Percentiles rank a stretch among this genome's conserved stretches.
phyloP scores from a whole-genome alignment of 2,113 vertebrate species.

The Tachysurus fulvidraco region DNA sequence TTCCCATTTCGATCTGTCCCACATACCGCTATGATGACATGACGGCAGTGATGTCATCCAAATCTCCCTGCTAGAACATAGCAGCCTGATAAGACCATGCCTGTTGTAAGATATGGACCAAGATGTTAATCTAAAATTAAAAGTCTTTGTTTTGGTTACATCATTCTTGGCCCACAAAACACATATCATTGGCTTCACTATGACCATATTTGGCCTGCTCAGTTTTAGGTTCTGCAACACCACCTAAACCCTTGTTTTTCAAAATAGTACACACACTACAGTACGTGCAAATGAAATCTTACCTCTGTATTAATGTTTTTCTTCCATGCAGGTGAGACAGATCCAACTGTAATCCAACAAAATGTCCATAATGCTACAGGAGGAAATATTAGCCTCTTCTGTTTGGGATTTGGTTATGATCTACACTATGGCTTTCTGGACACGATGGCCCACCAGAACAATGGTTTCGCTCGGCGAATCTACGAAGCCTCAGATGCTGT shows the following conservation, averaged over 20 bases:
- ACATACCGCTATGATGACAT: background rate
- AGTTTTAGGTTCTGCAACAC: background rate
- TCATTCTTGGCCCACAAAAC: background rate
- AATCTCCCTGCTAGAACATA: background rate
- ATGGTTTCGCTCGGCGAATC: constrained; percentile 86
- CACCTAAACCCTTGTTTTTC: background rate
- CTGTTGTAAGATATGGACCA: background rate
- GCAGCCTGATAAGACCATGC: background rate
- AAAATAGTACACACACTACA: too few relatives aligned
- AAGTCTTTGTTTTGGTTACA: background rate
- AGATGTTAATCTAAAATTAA: background rate
- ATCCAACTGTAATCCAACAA: constrained; percentile 70
- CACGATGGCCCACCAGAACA: constrained; percentile 82
- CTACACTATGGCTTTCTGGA: constrained; percentile 87
- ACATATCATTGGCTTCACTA: background rate
- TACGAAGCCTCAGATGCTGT: constrained; percentile 85
- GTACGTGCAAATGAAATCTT: too few relatives aligned
- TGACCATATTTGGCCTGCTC: background rate
- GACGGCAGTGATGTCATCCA: background rate
- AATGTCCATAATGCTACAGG: constrained; percentile 70
- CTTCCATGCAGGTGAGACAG: constrained; percentile 67
- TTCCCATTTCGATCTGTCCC: background rate
- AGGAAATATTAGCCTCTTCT: constrained; percentile 80
- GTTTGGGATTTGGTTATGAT: constrained; percentile 87
- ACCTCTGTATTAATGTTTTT: too few relatives aligned